Percentiles rank a stretch among this genome's conserved stretches.
These are phyloP conservation scores for Chaetodon trifascialis DNA, from an alignment of 2,113 vertebrate species.

Conservation along the genomic window DNA sequence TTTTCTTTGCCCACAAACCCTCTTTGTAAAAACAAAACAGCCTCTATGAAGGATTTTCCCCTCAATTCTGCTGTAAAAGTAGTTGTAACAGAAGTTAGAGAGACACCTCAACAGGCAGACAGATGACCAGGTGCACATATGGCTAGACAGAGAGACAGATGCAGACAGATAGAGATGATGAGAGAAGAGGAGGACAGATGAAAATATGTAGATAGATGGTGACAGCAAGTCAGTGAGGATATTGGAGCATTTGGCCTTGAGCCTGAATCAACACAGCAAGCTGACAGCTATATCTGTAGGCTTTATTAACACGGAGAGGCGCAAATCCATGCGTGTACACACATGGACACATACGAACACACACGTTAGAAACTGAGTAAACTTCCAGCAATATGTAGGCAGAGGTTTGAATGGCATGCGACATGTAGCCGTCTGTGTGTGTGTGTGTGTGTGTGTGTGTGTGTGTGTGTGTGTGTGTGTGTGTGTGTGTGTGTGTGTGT, in stretches of 20 bases:
- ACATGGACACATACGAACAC: conserved; percentile 5
- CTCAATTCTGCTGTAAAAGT: conserved; percentile 27
- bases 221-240: conserved; percentile 75
- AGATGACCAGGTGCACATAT: conserved; percentile 62
- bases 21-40: conserved; percentile 28
- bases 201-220: conserved; percentile 70
- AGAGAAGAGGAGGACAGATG: conserved; percentile 64
- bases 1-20: not conserved
- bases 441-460: conserved; percentile 17
- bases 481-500: conserved; percentile 17
- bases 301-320: conserved; percentile 81
- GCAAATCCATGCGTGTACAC: conserved; percentile 36
- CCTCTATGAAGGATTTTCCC: not conserved
- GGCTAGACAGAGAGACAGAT: conserved; percentile 46
- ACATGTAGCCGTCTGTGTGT: conserved; percentile 40
- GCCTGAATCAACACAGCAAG: conserved; percentile 79
- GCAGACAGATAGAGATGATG: conserved; percentile 39
- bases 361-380: conserved; percentile 30
- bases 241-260: conserved; percentile 75
- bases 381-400: conserved; percentile 36
- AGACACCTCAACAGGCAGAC: conserved; percentile 26
- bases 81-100: conserved; percentile 21
- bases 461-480: conserved; percentile 1
- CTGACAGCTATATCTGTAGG: conserved; percentile 82
- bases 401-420: conserved; percentile 11